Percentiles rank a stretch among this genome's conserved stretches.
These are phyloP conservation scores for Drosophila arizonae DNA, from an alignment of 1,140 invertebrate species.

Conservation along the genomic window DNA sequence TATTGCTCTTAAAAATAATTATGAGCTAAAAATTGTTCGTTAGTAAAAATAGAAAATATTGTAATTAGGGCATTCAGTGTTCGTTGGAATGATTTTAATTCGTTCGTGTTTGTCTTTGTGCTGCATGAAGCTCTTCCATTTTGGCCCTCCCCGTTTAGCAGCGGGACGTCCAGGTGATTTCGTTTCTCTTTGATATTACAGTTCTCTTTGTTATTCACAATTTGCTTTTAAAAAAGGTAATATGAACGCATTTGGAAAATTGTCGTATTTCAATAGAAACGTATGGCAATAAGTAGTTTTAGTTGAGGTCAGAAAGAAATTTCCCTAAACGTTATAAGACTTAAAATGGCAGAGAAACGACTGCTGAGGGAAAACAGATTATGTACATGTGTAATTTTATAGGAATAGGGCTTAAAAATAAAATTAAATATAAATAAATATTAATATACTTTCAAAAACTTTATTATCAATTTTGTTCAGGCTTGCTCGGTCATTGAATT, in stretches of 20 bases:
- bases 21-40: not conserved
- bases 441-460: not conserved
- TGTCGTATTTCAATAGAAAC: constrained; percentile 25
- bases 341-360: too few species aligned
- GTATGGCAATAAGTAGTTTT: constrained; percentile 37
- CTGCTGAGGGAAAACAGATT: too few species aligned
- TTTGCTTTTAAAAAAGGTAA: constrained; percentile 40
- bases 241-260: constrained; percentile 59
- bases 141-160: constrained; percentile 29
- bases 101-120: constrained; percentile 29
- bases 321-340: not conserved
- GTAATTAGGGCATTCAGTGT: constrained; percentile 12
- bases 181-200: constrained; percentile 49
- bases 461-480: constrained; percentile 80
- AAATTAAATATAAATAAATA: not conserved
- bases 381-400: not conserved
- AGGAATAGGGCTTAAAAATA: not conserved
- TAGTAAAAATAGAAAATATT: not conserved
- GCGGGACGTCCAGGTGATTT: constrained; percentile 30
- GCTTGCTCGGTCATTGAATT: constrained; percentile 94
- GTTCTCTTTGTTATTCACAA: constrained; percentile 43
- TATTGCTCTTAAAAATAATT: too few species aligned
- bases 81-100: constrained; percentile 3
- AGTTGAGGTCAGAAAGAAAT: not conserved
- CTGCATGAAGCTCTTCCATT: constrained; percentile 48